These are phyloP conservation scores for Hozukius guyotensis DNA, from an alignment of 2,797 vertebrate genomes.

Conservation along the genomic window DNA sequence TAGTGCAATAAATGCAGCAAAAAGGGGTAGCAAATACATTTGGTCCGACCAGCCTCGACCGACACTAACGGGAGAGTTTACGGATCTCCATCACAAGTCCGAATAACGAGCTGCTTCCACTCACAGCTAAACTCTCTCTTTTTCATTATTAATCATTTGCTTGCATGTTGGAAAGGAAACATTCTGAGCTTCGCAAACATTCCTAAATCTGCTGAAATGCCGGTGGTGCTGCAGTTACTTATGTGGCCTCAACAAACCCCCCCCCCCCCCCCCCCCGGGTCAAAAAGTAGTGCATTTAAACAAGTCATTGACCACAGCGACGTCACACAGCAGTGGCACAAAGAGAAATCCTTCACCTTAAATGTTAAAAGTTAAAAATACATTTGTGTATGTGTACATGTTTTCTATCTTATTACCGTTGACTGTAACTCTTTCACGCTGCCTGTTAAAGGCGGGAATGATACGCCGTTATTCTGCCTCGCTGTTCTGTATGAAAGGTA, in stretches of 20 bases:
- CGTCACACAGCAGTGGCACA: not conserved
- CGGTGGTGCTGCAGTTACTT: not conserved
- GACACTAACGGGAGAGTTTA: not conserved
- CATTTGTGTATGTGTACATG: not conserved
- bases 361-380: not conserved
- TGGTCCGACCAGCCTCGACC: slow-evolving; percentile 60
- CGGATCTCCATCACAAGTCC: not conserved
- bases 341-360: slow-evolving; percentile 61
- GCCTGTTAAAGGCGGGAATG: no score
- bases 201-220: slow-evolving; percentile 3
- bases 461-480: no score
- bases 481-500: no score
- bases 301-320: not conserved
- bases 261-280: not conserved
- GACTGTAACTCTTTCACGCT: not conserved
- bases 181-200: not conserved
- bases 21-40: slow-evolving; percentile 55
- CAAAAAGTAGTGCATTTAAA: slow-evolving; percentile 48
- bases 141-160: not conserved
- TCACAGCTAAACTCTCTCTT: not conserved
- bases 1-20: slow-evolving; percentile 79
- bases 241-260: not conserved
- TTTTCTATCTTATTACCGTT: not conserved
- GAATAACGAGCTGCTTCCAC: not conserved
- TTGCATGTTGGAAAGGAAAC: not conserved